Base-by-base conservation (phyloP, 2,888 invertebrate genomes). In the Thereva nobilitata region DNA sequence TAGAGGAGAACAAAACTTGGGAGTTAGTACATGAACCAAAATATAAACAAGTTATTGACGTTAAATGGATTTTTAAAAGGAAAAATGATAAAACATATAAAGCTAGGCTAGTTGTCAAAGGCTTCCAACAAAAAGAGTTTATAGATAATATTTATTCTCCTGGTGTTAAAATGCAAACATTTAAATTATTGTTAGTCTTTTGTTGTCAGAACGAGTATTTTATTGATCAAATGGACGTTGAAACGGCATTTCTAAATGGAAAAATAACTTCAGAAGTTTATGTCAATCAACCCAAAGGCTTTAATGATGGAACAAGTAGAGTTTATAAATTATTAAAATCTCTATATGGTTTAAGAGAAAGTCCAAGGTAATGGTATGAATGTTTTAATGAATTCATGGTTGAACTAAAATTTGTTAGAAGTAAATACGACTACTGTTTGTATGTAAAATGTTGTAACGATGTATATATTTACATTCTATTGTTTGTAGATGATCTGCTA, bases 1-100 rank as follows among this genome's bases (percentile, higher is more conserved):
- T 53, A 6, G 75, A 68, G 44, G 72, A 73, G 70, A 76, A 77
- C 66, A 70, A 75, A 40, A 77, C 75, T 34, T 77, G 75, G 75
- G 64, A 70, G 70, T n/a, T 76, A 66, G 73, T 74, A 50, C 70
- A 72, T 4, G 70, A 59, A 44, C 76, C 75, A 52, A 65, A 72
- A 70, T 70, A 72, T 66, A 72, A 74, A 72, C 70, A 74, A 4
- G 66, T 74, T n/a, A 71, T 77, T 42, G 74, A 75, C 72, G 72
- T 73, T 2, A 53, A 53, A 9, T 76, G 75, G 75, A 66, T 76
- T 5, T 76, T 64, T 66, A 76, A 63, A 68, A 76, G 44, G 74
- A 77, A 70, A 69, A n/a, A 50, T 49, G 63, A 74, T 45, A 72
- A 67, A 64, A 45, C 12, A 1, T 73, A 71, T 71, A 73, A 74